phyloP scores from a whole-genome alignment of 2,113 vertebrate species.

The Marmota flaviventris region DNA sequence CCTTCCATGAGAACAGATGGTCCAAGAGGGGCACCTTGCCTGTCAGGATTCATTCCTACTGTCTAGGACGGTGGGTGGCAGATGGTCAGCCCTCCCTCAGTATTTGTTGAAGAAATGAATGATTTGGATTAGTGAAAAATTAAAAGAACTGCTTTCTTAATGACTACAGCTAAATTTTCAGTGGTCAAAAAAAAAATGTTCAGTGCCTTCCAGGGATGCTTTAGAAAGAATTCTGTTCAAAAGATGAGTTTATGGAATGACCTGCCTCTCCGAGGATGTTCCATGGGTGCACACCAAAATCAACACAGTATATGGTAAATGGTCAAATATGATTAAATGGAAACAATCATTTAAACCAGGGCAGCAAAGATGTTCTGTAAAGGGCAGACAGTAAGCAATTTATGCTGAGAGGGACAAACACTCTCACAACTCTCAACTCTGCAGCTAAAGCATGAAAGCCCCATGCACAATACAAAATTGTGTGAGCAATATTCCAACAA shows the following conservation, averaged over 20 bases:
- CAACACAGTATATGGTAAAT: background rate
- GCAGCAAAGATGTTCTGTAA: background rate
- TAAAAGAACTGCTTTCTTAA: constrained; percentile 2
- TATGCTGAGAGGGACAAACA: background rate
- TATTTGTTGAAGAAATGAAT: background rate
- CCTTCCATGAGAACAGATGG: background rate
- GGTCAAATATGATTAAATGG: background rate
- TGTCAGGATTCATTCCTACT: no score
- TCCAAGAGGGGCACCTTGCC: background rate
- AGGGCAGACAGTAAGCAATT: background rate
- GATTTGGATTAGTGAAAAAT: background rate
- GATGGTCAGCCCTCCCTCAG: background rate
- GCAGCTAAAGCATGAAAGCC: background rate
- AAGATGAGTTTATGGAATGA: background rate
- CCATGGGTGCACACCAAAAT: background rate
- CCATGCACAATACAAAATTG: background rate
- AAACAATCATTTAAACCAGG: background rate
- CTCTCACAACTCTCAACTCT: background rate
- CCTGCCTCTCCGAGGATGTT: background rate
- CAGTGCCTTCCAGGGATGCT: background rate
- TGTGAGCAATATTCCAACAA: background rate
- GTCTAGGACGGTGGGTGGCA: background rate
- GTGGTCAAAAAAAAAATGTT: background rate
- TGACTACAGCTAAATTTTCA: background rate
- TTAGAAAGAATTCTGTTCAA: background rate